phyloP scores from a whole-genome alignment of 2,113 vertebrate species.

The Blennius ocellaris region DNA sequence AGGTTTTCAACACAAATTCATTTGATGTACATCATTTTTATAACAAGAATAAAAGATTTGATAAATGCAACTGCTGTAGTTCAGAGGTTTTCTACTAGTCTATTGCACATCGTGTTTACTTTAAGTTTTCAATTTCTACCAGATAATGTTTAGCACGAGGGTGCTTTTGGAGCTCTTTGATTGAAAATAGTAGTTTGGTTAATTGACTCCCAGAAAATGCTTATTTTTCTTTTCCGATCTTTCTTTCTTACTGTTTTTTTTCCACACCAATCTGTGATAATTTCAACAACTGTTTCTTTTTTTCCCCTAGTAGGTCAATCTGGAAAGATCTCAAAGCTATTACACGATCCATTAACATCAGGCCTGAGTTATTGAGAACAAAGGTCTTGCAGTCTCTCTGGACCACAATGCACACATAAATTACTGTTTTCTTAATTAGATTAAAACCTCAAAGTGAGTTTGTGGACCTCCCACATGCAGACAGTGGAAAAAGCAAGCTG shows the following conservation, averaged over 20 bases:
- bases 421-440: conserved; percentile 76
- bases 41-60: too few relatives aligned
- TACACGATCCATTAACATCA: conserved; percentile 42
- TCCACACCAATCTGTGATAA: background rate
- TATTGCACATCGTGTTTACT: too few relatives aligned
- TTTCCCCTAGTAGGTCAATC: conserved; percentile 23
- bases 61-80: too few relatives aligned
- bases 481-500: conserved; percentile 54
- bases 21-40: too few relatives aligned
- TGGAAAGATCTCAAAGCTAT: conserved; percentile 33
- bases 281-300: conserved; percentile 39
- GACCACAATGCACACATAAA: conserved; percentile 58
- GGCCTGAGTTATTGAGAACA: conserved; percentile 59
- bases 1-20: too few relatives aligned
- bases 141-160: too few relatives aligned
- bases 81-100: too few relatives aligned
- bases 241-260: background rate
- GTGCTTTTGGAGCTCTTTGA: too few relatives aligned
- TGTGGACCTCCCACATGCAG: conserved; percentile 77
- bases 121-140: too few relatives aligned
- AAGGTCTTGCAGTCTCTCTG: conserved; percentile 59
- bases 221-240: background rate
- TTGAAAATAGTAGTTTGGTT: too few relatives aligned
- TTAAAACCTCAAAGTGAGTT: conserved; percentile 76
- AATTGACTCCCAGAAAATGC: background rate